Conservation (phyloP, 2,113 vertebrate species). For the Ivindomyrus marchei region DNA sequence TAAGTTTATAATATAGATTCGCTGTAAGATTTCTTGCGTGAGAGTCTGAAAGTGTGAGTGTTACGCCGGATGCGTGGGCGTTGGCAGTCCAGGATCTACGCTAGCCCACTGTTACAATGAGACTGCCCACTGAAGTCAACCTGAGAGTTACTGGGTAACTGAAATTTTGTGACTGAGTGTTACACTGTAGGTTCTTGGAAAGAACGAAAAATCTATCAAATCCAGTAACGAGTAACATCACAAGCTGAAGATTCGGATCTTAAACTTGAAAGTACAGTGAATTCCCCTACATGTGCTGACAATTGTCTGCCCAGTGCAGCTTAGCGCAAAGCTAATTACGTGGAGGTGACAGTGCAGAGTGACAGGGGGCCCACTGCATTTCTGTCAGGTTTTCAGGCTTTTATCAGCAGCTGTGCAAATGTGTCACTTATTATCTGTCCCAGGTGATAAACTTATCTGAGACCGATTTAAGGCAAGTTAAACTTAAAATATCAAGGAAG, state of each 20-base stretch:
- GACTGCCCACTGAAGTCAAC: neutral
- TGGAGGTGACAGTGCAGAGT: neutral
- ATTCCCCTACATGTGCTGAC: neutral
- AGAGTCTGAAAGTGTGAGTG: too few species aligned
- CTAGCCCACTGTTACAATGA: neutral
- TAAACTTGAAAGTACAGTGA: neutral
- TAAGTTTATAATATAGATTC: too few species aligned
- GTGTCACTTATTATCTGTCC: neutral
- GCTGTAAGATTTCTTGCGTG: too few species aligned
- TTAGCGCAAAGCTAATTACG: neutral
- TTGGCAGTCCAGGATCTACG: too few species aligned
- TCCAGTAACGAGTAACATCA: neutral
- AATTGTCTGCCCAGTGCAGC: neutral
- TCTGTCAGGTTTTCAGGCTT: neutral
- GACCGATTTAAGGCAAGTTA: neutral
- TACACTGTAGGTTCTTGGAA: neutral
- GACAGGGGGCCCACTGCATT: neutral
- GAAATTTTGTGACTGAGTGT: neutral
- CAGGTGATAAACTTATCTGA: neutral
- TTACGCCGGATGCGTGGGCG: too few species aligned
- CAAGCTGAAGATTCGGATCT: neutral
- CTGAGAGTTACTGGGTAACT: neutral
- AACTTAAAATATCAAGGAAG: neutral
- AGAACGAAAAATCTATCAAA: neutral
- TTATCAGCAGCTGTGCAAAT: neutral